Percentiles rank a stretch among this genome's conserved stretches.
These are phyloP conservation scores for Dipodomys merriami DNA, from an alignment of 2,113 vertebrate genomes.

Conservation along the genomic window DNA sequence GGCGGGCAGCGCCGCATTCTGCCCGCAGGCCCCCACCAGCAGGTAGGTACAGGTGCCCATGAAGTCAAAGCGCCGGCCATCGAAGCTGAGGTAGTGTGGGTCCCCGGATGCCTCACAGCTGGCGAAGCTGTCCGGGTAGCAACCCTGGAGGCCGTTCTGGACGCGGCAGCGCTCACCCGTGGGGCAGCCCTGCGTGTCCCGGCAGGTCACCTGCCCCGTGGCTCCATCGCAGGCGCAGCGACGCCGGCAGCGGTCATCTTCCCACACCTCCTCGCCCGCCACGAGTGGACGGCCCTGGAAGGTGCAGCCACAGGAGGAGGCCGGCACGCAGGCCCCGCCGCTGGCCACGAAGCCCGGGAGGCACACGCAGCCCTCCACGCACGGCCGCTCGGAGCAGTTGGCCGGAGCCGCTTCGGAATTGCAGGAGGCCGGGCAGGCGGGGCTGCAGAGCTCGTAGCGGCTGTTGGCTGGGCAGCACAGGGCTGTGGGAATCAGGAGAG, in stretches of 20 bases:
- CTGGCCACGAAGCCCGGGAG: slow-evolving; percentile 78
- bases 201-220: slow-evolving; percentile 56
- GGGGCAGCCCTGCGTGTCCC: slow-evolving; percentile 49
- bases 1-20: slow-evolving; percentile 70
- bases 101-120: slow-evolving; percentile 87
- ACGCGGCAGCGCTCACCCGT: slow-evolving; percentile 61
- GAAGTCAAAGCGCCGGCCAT: slow-evolving; percentile 87
- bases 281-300: slow-evolving; percentile 62
- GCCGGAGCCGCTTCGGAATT: accelerated
- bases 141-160: slow-evolving; percentile 75
- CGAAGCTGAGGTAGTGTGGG: slow-evolving; percentile 89
- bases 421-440: slow-evolving; percentile 80
- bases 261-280: slow-evolving; percentile 78
- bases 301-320: slow-evolving; percentile 78
- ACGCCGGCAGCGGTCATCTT: slow-evolving; percentile 48
- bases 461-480: slow-evolving; percentile 83
- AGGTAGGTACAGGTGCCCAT: slow-evolving; percentile 90
- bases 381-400: slow-evolving; percentile 41
- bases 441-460: slow-evolving; percentile 72
- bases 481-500: slow-evolving; percentile 63
- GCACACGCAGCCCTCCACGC: slow-evolving; percentile 84
- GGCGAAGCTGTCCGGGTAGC: slow-evolving; percentile 75
- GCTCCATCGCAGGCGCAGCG: slow-evolving; percentile 67
- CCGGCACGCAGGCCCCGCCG: slow-evolving; percentile 69
- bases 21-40: slow-evolving; percentile 57